Evolutionary conservation across 2,797 vertebrate genomes (phyloP), one percentile per base, ranked within the genome.

Genomic region (Delichon dasypus): DNA sequence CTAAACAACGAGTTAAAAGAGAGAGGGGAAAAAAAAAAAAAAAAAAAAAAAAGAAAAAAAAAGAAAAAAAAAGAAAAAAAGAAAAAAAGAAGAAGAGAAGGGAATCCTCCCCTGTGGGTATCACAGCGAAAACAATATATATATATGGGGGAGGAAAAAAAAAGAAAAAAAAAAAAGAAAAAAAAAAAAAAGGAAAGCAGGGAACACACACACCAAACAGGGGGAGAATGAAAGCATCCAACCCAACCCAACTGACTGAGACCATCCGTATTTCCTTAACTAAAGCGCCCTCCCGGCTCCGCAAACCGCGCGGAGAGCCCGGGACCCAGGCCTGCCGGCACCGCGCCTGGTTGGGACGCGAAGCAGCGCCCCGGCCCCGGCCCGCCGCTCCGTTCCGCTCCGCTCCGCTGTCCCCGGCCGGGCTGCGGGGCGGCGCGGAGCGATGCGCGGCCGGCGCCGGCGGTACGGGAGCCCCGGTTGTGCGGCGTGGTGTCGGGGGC

Each of bases 401-500:
- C 21, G 27, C 4, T 65, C 40, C 21, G 14, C 45, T 38, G 44
- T 45, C 57, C 66, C 55, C 67, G 44, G 76, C 47, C n/a, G 38
- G 13, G 65, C 51, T 85, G 73, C 38, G 29, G 13, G 18, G n/a
- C n/a, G 19, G 57, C 44, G 22, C 53, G 32, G 68, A 18, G 50
- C 60, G 72, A 47, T 54, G 55, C 29, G 45, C 72, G 61, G 72
- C 60, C n/a, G 62, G 64, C 19, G 48, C 26, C 55, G 30, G 79
- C 73, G 48, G 68, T 26, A n/a, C 61, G 22, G 66, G 40, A 42
- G 42, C 42, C 38, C 65, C 34, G 78, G 65, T 17, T n/a, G 54
- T 50, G 82, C 78, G 38, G 72, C 72, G 54, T 13, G 85, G 77
- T 81, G 65, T 88, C 87, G 64, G 84, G 87, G 65, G 50, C 83